These are phyloP conservation scores for Sisor rabdophorus DNA, from an alignment of 2,113 vertebrate species.

Conservation along the genomic window DNA sequence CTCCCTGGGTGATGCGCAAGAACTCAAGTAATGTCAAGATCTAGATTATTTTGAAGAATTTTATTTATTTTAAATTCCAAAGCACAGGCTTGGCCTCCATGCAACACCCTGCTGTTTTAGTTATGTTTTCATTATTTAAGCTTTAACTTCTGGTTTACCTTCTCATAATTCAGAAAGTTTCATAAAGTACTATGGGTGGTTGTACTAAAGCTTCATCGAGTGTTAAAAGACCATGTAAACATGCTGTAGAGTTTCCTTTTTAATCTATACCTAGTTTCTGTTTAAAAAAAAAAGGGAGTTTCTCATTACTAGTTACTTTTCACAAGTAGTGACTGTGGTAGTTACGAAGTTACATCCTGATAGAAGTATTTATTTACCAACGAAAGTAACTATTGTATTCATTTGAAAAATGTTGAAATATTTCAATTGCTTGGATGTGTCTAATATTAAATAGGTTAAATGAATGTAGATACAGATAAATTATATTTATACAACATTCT, in stretches of 20 bases:
- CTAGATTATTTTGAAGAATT: background rate
- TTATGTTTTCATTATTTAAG: background rate
- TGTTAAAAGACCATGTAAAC: background rate
- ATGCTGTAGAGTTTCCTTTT: background rate
- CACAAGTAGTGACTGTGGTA: too few species aligned
- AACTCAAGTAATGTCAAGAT: conserved; percentile 22
- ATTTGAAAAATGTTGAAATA: too few species aligned
- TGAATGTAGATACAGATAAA: too few species aligned
- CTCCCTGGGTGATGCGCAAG: conserved; percentile 19
- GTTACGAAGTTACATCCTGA: too few species aligned
- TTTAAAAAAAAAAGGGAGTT: background rate
- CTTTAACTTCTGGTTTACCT: too few species aligned
- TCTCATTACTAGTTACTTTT: too few species aligned
- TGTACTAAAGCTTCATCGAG: background rate
- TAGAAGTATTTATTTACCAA: too few species aligned
- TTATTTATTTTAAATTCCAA: background rate
- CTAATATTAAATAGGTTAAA: too few species aligned
- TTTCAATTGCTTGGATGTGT: too few species aligned
- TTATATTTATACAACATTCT: too few species aligned
- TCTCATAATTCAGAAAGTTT: background rate
- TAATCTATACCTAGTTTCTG: background rate
- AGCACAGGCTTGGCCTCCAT: too few species aligned
- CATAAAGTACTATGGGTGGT: background rate
- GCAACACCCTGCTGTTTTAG: background rate
- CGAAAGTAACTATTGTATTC: too few species aligned